Evolutionary conservation across 2,113 vertebrate species (phyloP), one percentile per base, ranked within the genome.

Genomic region (Ploceus nigricollis): DNA sequence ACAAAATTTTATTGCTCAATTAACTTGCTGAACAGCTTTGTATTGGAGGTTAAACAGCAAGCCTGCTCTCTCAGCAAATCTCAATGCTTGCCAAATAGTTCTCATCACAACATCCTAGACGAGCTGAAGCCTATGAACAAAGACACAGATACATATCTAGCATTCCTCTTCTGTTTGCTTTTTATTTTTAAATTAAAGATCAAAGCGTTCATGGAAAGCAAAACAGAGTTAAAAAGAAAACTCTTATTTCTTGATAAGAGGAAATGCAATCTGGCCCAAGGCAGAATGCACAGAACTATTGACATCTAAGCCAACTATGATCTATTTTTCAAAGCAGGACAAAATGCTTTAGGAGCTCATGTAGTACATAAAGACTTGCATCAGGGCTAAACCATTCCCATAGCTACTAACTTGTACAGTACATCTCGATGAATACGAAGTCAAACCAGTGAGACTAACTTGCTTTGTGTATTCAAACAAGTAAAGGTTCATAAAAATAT

Each of bases 101-200:
- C 35, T 39, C 77, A 40, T 37, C 53, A 60, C 30, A 45, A 63
- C 30, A 70, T 69, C 22, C 44, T 19, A 84, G 64, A 71, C 42
- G 93, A 76, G 42, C 66, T 78, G 70, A 90, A 92, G 50, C 7
- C 69, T 27, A 71, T 15, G 63, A 96, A 86, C 23, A 47, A 92
- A 70, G 48, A 50, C 20, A 42, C 25, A 92, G 54, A 96, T 65
- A 87, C 17, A 25, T 28, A 92, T 80, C 64, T 83, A 78, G 54
- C 16, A 11, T 42, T 94, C 30, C 31, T 93, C 44, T 90, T 68
- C n/a, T 47, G 33, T 44, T 71, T 77, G 19, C 16, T 50, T 53
- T 89, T 94, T 81, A 54, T 80, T 93, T 90, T 92, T 66, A 96
- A 94, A 86, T 91, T 79, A 85, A 92, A 97, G 71, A 97, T 91